Base-by-base conservation (phyloP, 2,797 vertebrate genomes). In the Peromyscus melanophrys region DNA sequence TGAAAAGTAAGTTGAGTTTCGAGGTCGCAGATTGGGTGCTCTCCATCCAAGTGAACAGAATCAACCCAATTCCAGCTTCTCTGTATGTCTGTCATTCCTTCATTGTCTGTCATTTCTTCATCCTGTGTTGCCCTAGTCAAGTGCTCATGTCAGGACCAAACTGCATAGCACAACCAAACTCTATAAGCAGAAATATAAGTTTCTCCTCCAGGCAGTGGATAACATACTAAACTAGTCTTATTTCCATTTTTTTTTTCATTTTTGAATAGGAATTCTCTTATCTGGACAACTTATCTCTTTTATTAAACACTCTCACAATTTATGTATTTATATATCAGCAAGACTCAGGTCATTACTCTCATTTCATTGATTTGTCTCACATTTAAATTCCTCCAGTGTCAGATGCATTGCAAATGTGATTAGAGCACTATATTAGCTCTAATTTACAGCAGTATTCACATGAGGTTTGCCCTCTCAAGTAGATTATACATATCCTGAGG, bases 401-500 rank as follows among this genome's bases (percentile, higher is more conserved):
- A 92, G 80, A 27, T 73, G 67, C 37, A 61, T 52, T 80, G 11
- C 29, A 90, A 78, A 90, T 67, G 90, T 67, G 91, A 95, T 49
- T 34, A 59, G 65, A 19, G 16, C 34, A 63, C n/a, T 75, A 88
- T 81, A 80, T 69, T 75, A 27, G 0, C 7, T 94, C 88, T 90
- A 88, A 55, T 78, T 61, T 69, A 57, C 16, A 78, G 6, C 13
- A 82, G 8, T 55, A 73, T 81, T 82, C 16, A 7, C 61, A 78
- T 49, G 43, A 69, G 29, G 73, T 83, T 87, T 93, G n/a, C 6
- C 29, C 87, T 78, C 14, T 69, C 61, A 91, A 71, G 13, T 69
- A 90, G 34, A 78, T 78, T 82, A 86, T 71, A 90, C 14, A 12
- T 11, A 57, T 92, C 16, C 1, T 71, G 8, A 89, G 9, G 29